Percentiles rank a stretch among this genome's conserved stretches.
Conservation (phyloP, 2,797 vertebrate genomes). For the Sebastiscus tertius region DNA sequence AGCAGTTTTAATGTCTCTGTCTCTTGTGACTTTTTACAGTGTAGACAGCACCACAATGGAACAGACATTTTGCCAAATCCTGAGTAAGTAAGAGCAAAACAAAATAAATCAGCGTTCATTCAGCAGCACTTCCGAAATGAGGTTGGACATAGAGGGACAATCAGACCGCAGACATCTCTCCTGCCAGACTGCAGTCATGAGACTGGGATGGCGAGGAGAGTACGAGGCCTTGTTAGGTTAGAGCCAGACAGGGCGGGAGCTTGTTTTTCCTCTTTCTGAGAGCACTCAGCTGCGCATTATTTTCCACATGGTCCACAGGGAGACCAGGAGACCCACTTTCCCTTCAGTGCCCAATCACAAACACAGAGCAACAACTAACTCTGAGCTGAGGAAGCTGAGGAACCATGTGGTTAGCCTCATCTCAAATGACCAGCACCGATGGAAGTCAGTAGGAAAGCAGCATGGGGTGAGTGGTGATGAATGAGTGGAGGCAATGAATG, state of each 20-base stretch:
- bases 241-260: constrained; percentile 19
- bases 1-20: neutral
- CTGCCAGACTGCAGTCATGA: constrained; percentile 40
- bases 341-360: constrained; percentile 47
- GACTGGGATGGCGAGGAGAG: neutral
- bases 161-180: constrained; percentile 7
- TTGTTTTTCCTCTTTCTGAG: constrained; percentile 33
- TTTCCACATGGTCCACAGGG: constrained; percentile 45
- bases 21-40: neutral
- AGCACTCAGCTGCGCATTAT: constrained; percentile 50
- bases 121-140: constrained; percentile 7
- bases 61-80: neutral
- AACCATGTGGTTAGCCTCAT: constrained; percentile 30
- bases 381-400: constrained; percentile 2
- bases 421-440: constrained; percentile 22
- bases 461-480: constrained; percentile 21
- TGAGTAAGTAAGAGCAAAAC: neutral
- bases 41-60: neutral
- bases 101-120: neutral
- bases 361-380: constrained; percentile 10
- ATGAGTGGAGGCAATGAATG: constrained; percentile 9
- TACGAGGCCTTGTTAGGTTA: constrained; percentile 32
- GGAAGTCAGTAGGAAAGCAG: constrained; percentile 42
- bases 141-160: constrained; percentile 5
- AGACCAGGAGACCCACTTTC: constrained; percentile 52